Percentiles rank a stretch among this genome's conserved stretches.
Conservation (phyloP, 2,113 vertebrate genomes). For the Neogale vison region DNA sequence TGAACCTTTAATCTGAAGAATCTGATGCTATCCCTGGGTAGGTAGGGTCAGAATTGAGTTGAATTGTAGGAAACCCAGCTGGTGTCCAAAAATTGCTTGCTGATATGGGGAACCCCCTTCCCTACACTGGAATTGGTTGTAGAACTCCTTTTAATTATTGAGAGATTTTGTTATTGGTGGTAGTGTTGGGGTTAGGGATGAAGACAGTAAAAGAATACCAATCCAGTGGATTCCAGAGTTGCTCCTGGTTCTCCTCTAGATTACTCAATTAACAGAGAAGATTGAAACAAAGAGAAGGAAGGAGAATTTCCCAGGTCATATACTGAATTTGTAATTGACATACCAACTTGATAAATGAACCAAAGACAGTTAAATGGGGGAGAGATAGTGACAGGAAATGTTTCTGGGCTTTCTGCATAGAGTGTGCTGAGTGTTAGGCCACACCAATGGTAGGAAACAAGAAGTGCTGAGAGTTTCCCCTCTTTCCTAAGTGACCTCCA, state of each 20-base stretch:
- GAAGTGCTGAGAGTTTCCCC: not conserved
- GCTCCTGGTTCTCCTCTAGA: not conserved
- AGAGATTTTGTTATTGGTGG: not conserved
- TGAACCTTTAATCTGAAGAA: not conserved
- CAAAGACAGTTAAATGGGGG: not conserved
- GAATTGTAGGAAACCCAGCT: not conserved
- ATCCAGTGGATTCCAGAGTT: not conserved
- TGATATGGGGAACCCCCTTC: not conserved
- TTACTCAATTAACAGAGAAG: not conserved
- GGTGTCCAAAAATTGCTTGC: not conserved
- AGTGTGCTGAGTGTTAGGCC: not conserved
- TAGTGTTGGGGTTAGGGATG: not conserved
- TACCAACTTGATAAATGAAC: not conserved
- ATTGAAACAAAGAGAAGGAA: not conserved
- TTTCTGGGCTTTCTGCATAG: not conserved
- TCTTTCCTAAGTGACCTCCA: conserved; percentile 20
- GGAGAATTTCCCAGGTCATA: not conserved
- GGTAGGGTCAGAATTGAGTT: not conserved
- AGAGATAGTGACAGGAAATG: not conserved
- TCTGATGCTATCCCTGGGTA: not conserved
- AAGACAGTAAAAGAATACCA: not conserved
- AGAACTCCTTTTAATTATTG: not conserved
- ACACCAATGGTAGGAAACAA: not conserved
- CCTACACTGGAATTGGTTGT: not conserved
- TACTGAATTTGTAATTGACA: not conserved